Evolutionary conservation across 2,888 invertebrate genomes (phyloP), one percentile per base, ranked within the genome.

Genomic region (Malthinus flaveolus): DNA sequence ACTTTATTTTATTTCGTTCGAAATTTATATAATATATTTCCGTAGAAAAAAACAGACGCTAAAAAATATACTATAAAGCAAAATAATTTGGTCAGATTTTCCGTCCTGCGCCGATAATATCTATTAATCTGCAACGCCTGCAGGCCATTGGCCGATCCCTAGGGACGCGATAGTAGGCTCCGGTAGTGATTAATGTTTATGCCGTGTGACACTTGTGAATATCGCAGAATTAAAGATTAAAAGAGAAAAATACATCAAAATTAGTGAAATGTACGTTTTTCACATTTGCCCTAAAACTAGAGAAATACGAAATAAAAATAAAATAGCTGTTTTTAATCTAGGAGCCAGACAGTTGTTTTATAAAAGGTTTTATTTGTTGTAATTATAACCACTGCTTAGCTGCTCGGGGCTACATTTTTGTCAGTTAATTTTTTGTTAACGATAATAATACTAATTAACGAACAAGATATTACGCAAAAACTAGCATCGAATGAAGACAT

Each of bases 151-250:
- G 47, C 42, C 42, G 50, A 55, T 55, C 55, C 59, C 48, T 54
- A 46, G 50, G 55, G 53, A 59, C 53, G 42, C 34, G 54, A 50
- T 50, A 50, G 59, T 59, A 45, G 23, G 49, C 50, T 47, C 44
- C 49, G 44, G 46, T 34, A 55, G 64, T 64, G 64, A 64, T 64
- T 62, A 64, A 64, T 64, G 62, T 42, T 32, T 32, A 37, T 44
- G 50, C 46, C 57, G 54, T 61, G 61, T 64, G 61, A 64, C 64
- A 59, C 59, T 48, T 50, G 56, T 52, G 64, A 59, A 53, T 61
- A 59, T 56, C 56, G 59, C 56, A 57, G 56, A 57, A 64, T 58
- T 56, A 61, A 55, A 59, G 60, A 59, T 54, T 59, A 59, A 56
- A 56, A 56, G 52, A 47, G 39, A 42, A 47, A 57, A 32, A 48